phyloP scores from a whole-genome alignment of 2,888 invertebrate genomes.

The Eristalinus aeneus region DNA sequence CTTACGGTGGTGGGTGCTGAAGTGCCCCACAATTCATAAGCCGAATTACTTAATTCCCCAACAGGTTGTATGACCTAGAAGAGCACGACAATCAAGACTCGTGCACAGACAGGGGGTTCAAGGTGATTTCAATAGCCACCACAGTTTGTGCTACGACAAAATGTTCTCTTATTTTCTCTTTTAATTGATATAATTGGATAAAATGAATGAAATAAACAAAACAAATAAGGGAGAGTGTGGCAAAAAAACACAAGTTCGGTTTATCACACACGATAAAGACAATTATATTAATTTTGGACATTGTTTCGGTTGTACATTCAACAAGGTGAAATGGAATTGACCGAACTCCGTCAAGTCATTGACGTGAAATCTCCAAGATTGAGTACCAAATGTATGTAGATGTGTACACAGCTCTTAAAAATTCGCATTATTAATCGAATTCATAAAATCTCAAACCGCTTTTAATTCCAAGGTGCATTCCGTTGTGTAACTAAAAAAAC shows the following conservation, averaged over 20 bases:
- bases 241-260: too few relatives aligned
- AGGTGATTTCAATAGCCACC: neutral
- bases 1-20: neutral
- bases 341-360: too few relatives aligned
- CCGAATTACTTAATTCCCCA: constrained; percentile 19
- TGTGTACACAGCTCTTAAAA: neutral
- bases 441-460: neutral
- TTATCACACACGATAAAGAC: neutral
- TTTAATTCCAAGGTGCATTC: constrained; percentile 8
- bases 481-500: constrained; percentile 6
- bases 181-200: neutral
- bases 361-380: neutral
- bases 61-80: constrained; percentile 9
- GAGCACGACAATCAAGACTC: neutral
- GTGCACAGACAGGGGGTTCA: constrained; percentile 22
- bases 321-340: too few relatives aligned
- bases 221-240: neutral
- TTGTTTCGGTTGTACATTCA: too few relatives aligned
- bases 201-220: neutral
- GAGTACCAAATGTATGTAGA: neutral
- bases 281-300: neutral
- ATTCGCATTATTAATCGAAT: neutral
- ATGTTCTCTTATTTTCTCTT: neutral
- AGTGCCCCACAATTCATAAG: neutral
- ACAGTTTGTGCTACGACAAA: neutral